A percentile compares a stretch with the other conserved stretches of the same genome.
phyloP scores from a whole-genome alignment of 2,113 vertebrate species.

The Xyrauchen texanus region DNA sequence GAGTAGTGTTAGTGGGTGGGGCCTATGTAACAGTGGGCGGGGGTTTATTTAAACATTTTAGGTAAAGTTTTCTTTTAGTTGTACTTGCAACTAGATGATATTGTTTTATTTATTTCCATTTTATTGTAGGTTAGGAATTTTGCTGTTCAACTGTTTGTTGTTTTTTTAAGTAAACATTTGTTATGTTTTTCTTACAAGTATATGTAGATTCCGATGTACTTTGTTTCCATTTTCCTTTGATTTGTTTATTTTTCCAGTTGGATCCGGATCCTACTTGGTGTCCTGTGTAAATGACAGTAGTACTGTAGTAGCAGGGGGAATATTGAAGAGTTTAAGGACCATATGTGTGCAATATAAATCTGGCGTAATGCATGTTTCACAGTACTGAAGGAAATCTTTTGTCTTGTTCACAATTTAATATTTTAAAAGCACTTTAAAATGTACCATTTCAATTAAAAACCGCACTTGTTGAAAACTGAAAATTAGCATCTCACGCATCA shows the following conservation, averaged over 20 bases:
- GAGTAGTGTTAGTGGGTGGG: slow-evolving; percentile 10
- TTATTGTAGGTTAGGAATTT: slow-evolving; percentile 45
- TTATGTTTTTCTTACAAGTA: background rate
- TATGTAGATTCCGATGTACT: slow-evolving; percentile 15
- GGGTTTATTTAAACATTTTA: slow-evolving; percentile 44
- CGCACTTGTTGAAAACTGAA: slow-evolving; percentile 18
- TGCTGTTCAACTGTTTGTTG: slow-evolving; percentile 25
- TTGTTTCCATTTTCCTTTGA: background rate
- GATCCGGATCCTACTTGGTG: slow-evolving; percentile 23
- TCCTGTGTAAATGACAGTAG: slow-evolving; percentile 36
- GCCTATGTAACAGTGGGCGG: slow-evolving; percentile 25
- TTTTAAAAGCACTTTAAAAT: slow-evolving; percentile 57
- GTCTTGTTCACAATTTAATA: slow-evolving; percentile 13
- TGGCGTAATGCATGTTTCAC: slow-evolving; percentile 26
- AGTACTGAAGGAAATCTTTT: slow-evolving; percentile 25
- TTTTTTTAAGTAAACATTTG: slow-evolving; percentile 1
- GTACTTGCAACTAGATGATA: background rate
- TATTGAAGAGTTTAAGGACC: slow-evolving; percentile 34
- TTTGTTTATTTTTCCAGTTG: background rate
- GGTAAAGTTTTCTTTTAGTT: slow-evolving; percentile 30
- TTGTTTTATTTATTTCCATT: slow-evolving; percentile 47
- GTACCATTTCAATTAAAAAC: slow-evolving; percentile 44
- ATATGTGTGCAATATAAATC: slow-evolving; percentile 53
- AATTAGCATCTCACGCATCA: slow-evolving; percentile 34
- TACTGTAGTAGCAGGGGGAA: slow-evolving; percentile 28